A percentile compares a stretch with the other conserved stretches of the same genome.
Conservation (phyloP, 2,888 invertebrate genomes). For the Drosophila planitibia region DNA sequence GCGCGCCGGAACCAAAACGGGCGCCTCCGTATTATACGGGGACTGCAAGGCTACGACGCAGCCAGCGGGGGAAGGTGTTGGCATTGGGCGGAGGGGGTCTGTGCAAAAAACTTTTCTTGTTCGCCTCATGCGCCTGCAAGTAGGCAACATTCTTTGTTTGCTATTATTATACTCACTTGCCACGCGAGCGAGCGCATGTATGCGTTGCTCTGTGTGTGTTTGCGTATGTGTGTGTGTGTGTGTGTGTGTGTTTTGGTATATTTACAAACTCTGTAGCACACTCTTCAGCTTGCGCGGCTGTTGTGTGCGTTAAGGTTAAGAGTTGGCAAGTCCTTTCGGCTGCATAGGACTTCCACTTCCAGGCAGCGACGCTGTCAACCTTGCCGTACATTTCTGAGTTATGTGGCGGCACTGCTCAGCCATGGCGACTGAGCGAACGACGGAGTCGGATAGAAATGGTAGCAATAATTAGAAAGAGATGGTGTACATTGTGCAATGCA, state of each 20-base stretch:
- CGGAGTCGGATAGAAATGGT: background rate
- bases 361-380: conserved; percentile 65
- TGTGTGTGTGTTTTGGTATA: conserved; percentile 46
- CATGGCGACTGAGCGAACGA: background rate
- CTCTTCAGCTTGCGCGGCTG: conserved; percentile 77
- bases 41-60: background rate
- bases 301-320: conserved; percentile 76
- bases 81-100: conserved; percentile 1
- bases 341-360: conserved; percentile 53
- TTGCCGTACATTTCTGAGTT: conserved; percentile 74
- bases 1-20: conserved; percentile 36
- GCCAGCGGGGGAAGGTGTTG: background rate
- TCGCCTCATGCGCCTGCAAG: conserved; percentile 66
- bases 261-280: conserved; percentile 72
- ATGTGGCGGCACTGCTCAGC: conserved; percentile 62
- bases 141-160: conserved; percentile 74
- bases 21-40: background rate
- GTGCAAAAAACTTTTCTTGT: conserved; percentile 63
- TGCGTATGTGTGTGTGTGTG: conserved; percentile 16
- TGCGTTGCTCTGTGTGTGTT: conserved; percentile 10
- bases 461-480: background rate
- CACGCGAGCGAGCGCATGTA: conserved; percentile 43
- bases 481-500: conserved; percentile 45
- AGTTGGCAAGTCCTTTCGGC: conserved; percentile 64
- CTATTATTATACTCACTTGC: conserved; percentile 58